phyloP scores from a whole-genome alignment of 2,797 vertebrate species.

The Pteronotus mesoamericanus region DNA sequence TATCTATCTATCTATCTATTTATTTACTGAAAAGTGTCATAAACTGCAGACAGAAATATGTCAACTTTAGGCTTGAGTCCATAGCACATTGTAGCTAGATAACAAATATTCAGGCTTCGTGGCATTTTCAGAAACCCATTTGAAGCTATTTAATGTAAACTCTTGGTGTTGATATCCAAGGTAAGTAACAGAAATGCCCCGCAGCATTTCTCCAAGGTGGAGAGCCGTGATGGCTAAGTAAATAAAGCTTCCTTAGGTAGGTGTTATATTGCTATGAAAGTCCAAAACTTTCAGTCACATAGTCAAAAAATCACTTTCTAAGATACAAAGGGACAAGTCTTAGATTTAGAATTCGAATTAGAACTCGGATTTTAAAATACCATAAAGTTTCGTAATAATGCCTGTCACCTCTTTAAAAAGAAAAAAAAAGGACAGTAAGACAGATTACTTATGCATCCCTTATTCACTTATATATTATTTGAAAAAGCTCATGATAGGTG shows the following conservation, averaged over 20 bases:
- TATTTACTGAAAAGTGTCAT: neutral
- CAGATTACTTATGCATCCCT: neutral
- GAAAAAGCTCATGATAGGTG: neutral
- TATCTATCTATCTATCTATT: no score
- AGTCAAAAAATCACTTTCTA: slow-evolving; percentile 59
- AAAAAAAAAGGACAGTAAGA: neutral
- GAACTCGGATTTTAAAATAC: neutral
- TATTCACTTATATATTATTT: neutral
- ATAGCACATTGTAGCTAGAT: neutral
- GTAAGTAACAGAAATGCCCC: neutral
- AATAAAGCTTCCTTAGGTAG: neutral
- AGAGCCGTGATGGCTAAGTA: neutral
- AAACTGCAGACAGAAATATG: neutral
- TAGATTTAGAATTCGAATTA: slow-evolving; percentile 38
- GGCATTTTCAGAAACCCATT: neutral
- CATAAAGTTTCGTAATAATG: neutral
- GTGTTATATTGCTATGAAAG: slow-evolving; percentile 40
- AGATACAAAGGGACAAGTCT: slow-evolving; percentile 47
- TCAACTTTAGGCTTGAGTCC: neutral
- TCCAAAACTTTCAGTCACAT: slow-evolving; percentile 55
- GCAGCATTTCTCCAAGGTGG: neutral
- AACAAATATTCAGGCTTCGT: neutral
- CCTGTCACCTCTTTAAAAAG: neutral
- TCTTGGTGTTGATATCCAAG: neutral
- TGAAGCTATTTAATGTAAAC: neutral